A percentile compares a stretch with the other conserved stretches of the same genome.
These are phyloP conservation scores for Eulacestoma nigropectus DNA, from an alignment of 2,113 vertebrate species.

Conservation along the genomic window DNA sequence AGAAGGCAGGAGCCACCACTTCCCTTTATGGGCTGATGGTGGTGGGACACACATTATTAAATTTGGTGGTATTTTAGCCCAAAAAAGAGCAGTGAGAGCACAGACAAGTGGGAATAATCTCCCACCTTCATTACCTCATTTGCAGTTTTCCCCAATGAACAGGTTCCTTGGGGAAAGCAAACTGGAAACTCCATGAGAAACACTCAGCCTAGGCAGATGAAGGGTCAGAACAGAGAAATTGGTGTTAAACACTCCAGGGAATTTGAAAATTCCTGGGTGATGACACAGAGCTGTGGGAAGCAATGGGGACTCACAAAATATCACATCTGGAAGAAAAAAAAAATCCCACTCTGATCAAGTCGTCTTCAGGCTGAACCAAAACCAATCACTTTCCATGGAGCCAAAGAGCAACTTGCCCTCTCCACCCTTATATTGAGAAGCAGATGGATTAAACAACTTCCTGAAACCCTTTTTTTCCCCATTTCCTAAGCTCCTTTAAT, in stretches of 20 bases:
- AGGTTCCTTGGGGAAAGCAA: background rate
- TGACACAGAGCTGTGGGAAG: background rate
- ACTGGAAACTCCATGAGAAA: background rate
- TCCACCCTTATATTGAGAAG: background rate
- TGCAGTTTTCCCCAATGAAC: background rate
- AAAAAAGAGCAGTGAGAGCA: background rate
- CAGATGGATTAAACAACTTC: background rate
- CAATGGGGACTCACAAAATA: background rate
- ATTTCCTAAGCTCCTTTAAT: background rate
- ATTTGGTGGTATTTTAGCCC: background rate
- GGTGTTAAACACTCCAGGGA: background rate
- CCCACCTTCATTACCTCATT: background rate
- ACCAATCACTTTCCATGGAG: background rate
- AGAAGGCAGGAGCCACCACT: background rate
- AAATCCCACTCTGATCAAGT: background rate
- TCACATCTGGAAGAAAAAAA: background rate
- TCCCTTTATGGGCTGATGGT: accelerated
- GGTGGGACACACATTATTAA: background rate
- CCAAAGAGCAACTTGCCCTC: background rate
- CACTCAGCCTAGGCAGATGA: accelerated
- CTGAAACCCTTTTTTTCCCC: background rate
- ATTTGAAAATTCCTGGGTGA: background rate
- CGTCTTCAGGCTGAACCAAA: background rate
- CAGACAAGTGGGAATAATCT: background rate
- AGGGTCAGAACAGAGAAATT: background rate